A percentile compares a stretch with the other conserved stretches of the same genome.
These are phyloP conservation scores for Drosophila pegasa DNA, from an alignment of 2,888 invertebrate genomes.

Conservation along the genomic window DNA sequence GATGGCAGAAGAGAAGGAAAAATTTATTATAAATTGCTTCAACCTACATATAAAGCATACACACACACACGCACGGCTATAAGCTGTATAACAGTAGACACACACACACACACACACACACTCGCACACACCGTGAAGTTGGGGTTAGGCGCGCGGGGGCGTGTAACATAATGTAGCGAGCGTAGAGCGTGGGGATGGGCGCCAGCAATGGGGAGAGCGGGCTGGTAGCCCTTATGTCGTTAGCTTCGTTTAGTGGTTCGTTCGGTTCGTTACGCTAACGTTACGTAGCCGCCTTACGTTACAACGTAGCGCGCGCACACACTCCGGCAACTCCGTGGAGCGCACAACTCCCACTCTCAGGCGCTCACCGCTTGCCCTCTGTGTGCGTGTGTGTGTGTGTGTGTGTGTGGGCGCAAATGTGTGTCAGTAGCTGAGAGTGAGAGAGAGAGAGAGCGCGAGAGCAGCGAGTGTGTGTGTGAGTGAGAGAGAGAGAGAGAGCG, in stretches of 20 bases:
- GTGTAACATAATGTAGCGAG: conserved; percentile 59
- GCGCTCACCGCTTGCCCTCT: conserved; percentile 6
- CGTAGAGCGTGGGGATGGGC: neutral
- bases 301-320: conserved; percentile 50
- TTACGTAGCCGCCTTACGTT: conserved; percentile 51
- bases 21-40: conserved; percentile 82
- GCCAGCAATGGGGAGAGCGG: conserved; percentile 4
- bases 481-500: conserved; percentile 9
- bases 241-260: conserved; percentile 64
- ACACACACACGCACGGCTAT: conserved; percentile 69
- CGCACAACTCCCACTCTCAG: conserved; percentile 44
- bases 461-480: neutral
- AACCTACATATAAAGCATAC: conserved; percentile 79
- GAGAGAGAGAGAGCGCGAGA: conserved; percentile 12
- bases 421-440: conserved; percentile 73
- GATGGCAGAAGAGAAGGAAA: conserved; percentile 49
- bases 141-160: conserved; percentile 27
- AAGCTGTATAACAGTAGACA: conserved; percentile 67
- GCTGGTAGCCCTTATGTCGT: conserved; percentile 49
- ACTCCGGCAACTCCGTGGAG: conserved; percentile 39
- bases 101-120: conserved; percentile 20
- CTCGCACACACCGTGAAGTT: conserved; percentile 28
- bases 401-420: conserved; percentile 63
- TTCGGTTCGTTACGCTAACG: conserved; percentile 29
- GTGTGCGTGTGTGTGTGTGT: neutral